Base-by-base conservation (phyloP, 2,797 vertebrate genomes). In the Hydrocynus forskahlii region DNA sequence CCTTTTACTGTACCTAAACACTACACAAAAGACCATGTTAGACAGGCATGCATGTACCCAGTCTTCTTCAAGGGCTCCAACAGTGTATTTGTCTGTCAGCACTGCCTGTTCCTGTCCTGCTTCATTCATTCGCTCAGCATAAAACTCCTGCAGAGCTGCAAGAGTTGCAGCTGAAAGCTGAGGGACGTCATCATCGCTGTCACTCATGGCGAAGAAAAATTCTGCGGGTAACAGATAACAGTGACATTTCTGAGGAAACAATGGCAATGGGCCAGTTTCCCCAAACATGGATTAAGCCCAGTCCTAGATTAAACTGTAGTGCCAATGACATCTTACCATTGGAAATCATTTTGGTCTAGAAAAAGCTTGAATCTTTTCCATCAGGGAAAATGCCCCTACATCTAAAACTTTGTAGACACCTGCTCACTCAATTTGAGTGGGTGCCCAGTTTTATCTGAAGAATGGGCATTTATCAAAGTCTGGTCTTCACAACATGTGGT, bases 71-170 rank as follows among this genome's bases (percentile, higher is more conserved):
- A 99, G 87, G 0, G 94, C 92, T 75, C 96, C 97, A 68, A 97
- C 79, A 17, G 88, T 83, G 17, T 94, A 97, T 78, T 89, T 91
- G 75, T 92, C 85, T 0, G 75, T 63, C 0, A 76, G 38, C 0
- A 54, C 5, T 0, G 71, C 13, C n/a, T 16, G 54, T 45, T 21
- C 68, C 35, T n/a, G 76, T 35, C 7, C 73, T 12, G 14, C 76
- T 29, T 40, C 86, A 12, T 87, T 85, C 77, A 89, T 85, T 85
- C 92, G 94, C 84, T 97, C 96, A 1, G 87, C 81, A 86, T 96
- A 98, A 86, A 99, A 98, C 83, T 98, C 96, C 86, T 96, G 96
- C 85, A 99, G 94, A 7, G 97, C 97, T 5, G 95, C 95, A 82
- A 99, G 84, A 0, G 97, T 83, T 48, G 94, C 91, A n/a, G 95